These are phyloP conservation scores for Erebia palarica DNA, from an alignment of 2,888 invertebrate species.

Conservation along the genomic window DNA sequence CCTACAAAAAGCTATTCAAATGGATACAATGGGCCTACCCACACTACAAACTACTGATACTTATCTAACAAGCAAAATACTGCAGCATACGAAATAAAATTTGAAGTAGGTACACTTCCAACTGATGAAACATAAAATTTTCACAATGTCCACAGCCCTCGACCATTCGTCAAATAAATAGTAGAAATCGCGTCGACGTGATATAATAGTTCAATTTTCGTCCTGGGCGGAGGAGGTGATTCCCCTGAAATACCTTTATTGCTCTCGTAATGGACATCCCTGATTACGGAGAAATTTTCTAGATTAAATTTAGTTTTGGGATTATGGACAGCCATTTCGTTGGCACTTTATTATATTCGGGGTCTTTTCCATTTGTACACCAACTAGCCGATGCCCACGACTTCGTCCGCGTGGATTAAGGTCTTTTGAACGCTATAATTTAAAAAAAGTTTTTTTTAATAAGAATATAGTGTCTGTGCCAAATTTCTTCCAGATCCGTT, in stretches of 20 bases:
- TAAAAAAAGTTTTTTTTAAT: too few species aligned
- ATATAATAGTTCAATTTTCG: slow-evolving; percentile 21
- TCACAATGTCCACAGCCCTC: background rate
- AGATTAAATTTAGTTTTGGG: slow-evolving; percentile 40
- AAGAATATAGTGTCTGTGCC: too few species aligned
- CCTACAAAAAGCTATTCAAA: too few species aligned
- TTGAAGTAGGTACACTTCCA: background rate
- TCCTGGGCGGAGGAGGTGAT: background rate
- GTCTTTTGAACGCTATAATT: too few species aligned
- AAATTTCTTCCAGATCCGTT: too few species aligned
- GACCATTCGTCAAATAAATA: slow-evolving; percentile 17
- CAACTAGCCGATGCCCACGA: too few species aligned
- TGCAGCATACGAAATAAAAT: background rate
- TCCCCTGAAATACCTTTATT: slow-evolving; percentile 14
- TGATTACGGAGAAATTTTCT: slow-evolving; percentile 36
- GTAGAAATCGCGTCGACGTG: slow-evolving; percentile 17
- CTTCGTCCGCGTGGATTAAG: too few species aligned
- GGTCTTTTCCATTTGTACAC: background rate
- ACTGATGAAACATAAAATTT: slow-evolving; percentile 6
- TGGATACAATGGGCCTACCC: too few species aligned
- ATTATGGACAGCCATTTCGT: slow-evolving; percentile 37
- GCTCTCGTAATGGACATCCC: slow-evolving; percentile 31
- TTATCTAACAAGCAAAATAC: background rate
- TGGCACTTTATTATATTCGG: background rate
- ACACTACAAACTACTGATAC: too few species aligned